A percentile compares a stretch with the other conserved stretches of the same genome.
Conservation (phyloP, 2,797 vertebrate genomes). For the Liparis tanakae region DNA sequence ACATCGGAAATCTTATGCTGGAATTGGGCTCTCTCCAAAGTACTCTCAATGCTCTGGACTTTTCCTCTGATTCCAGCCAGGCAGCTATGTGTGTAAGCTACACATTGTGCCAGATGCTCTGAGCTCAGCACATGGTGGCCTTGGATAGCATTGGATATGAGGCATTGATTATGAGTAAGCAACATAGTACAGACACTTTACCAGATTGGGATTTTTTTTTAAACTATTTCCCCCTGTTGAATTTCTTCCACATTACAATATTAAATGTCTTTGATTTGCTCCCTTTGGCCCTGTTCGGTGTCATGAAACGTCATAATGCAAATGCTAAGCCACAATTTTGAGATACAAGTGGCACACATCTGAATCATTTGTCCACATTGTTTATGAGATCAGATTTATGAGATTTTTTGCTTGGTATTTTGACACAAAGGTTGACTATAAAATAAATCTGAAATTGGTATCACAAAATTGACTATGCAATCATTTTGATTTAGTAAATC, state of each 20-base stretch:
- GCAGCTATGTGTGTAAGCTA: slow-evolving; percentile 65
- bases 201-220: slow-evolving; percentile 10
- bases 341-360: too few relatives aligned
- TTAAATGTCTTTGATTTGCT: slow-evolving; percentile 23
- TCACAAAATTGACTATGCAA: neutral
- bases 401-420: neutral
- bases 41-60: slow-evolving; percentile 54
- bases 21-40: slow-evolving; percentile 64
- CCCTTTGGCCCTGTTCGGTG: neutral
- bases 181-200: slow-evolving; percentile 14
- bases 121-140: slow-evolving; percentile 58
- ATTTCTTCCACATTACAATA: slow-evolving; percentile 24
- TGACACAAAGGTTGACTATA: too few relatives aligned
- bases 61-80: slow-evolving; percentile 59
- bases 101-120: slow-evolving; percentile 63
- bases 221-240: neutral
- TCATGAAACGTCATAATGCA: neutral
- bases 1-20: slow-evolving; percentile 67
- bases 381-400: too few relatives aligned
- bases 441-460: neutral
- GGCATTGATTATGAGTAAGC: slow-evolving; percentile 57
- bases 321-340: neutral
- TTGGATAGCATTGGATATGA: slow-evolving; percentile 45
- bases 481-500: neutral
- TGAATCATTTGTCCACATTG: too few relatives aligned